Evolutionary conservation across 2,888 invertebrate species (phyloP).

Genomic region (Ennomos fuscantarius): DNA sequence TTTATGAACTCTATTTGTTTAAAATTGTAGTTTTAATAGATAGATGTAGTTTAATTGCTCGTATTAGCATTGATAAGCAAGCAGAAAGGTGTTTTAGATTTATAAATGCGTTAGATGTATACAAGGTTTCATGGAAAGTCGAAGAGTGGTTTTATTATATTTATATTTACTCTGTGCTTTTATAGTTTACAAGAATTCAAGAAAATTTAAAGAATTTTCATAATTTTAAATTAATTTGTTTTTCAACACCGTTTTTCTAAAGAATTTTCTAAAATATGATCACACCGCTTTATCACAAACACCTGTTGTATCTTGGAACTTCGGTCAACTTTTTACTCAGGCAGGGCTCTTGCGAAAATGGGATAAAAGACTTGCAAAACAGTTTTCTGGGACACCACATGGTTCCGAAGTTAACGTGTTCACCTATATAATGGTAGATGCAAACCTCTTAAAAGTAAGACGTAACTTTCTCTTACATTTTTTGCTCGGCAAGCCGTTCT

Average conservation of each 20-base stretch:
- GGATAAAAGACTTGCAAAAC: slow-evolving; percentile 82
- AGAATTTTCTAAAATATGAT: slow-evolving; percentile 52
- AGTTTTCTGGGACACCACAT: slow-evolving; percentile 81
- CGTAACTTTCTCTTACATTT: slow-evolving; percentile 46
- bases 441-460: slow-evolving; percentile 48
- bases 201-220: slow-evolving; percentile 1
- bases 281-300: slow-evolving; percentile 70
- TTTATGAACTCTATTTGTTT: slow-evolving; percentile 32
- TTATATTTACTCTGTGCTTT: too few relatives aligned
- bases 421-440: slow-evolving; percentile 57
- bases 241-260: slow-evolving; percentile 35
- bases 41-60: slow-evolving; percentile 6
- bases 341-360: slow-evolving; percentile 69
- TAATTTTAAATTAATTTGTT: slow-evolving; percentile 2
- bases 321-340: slow-evolving; percentile 78
- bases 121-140: too few relatives aligned
- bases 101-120: too few relatives aligned
- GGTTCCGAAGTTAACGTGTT: slow-evolving; percentile 71
- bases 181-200: too few relatives aligned
- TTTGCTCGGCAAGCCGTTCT: slow-evolving; percentile 38
- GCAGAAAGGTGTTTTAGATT: too few relatives aligned
- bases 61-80: background rate
- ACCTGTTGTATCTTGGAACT: slow-evolving; percentile 80
- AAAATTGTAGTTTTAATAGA: slow-evolving; percentile 6
- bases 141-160: too few relatives aligned